Evolutionary conservation across 2,797 vertebrate species (phyloP), one percentile per base, ranked within the genome.

Genomic region (Avahi laniger): DNA sequence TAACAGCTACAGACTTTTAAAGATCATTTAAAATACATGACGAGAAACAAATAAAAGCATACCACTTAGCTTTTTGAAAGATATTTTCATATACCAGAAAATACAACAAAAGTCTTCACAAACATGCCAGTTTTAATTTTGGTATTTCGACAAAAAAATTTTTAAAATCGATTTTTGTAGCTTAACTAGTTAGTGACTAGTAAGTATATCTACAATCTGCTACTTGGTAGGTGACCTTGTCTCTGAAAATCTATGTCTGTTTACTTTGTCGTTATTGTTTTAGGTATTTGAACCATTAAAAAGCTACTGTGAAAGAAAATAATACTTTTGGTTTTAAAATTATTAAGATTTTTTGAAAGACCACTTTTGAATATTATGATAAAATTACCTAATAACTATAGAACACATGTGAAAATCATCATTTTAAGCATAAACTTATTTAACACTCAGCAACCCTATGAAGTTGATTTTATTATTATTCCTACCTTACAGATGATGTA

Each of bases 1-100:
- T 95, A 97, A 93, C 80, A 97, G 94, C 93, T 84, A 89, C 79
- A 96, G 95, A 95, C 93, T 97, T 97, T 97, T 94, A 97, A 97
- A 97, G 89, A 89, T 91, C 91, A 92, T 97, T 97, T 97, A 93
- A 79, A 96, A 96, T 78, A 35, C 91, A 50, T 97, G 96, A 97
- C 87, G 96, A 57, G 80, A 96, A 97, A 96, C 85, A 97, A 97
- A 98, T 94, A 97, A 96, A 94, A 96, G 89, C 33, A 75, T 43
- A 82, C 48, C 93, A 97, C 48, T 96, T 96, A 97, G 90, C 22
- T 89, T 94, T 91, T 73, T 69, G 38, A 85, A 96, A 91, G 28
- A 63, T 93, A 78, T 89, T 90, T 93, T 86, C 38, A 54, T 65
- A 70, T 30, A 89, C 18, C 52, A 89, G 81, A 89, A 87, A 94